A percentile compares a stretch with the other conserved stretches of the same genome.
Evolutionary conservation across 2,113 vertebrate species (phyloP).

Genomic region (Onychostruthus taczanowskii): DNA sequence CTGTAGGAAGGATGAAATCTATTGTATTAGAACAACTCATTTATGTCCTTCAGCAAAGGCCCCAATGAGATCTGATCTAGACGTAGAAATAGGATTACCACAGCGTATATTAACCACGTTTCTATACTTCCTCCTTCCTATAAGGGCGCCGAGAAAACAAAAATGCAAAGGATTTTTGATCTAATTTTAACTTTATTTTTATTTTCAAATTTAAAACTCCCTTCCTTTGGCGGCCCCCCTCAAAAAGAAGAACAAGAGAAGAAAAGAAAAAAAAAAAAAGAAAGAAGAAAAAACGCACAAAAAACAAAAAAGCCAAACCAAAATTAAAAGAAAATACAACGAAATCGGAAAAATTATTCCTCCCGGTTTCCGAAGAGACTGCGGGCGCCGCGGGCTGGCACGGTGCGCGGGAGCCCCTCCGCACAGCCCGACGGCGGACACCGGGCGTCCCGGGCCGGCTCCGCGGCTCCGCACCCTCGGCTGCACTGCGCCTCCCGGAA

Average conservation of each 20-base stretch:
- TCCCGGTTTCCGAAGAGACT: not conserved
- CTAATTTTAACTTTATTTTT: not conserved
- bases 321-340: not conserved
- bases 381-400: not conserved
- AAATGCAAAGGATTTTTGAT: not conserved
- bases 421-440: not conserved
- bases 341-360: not conserved
- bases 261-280: too few species aligned
- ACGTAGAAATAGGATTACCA: conserved; percentile 82
- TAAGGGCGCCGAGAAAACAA: not conserved
- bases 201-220: not conserved
- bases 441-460: not conserved
- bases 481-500: not conserved
- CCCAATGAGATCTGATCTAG: conserved; percentile 80
- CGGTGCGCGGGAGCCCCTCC: not conserved
- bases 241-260: not conserved
- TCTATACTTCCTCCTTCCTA: conserved; percentile 50
- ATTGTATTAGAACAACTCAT: conserved; percentile 85
- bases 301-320: too few species aligned
- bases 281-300: too few species aligned
- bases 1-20: conserved; percentile 81
- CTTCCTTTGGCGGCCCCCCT: not conserved
- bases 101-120: conserved; percentile 69
- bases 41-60: conserved; percentile 82
- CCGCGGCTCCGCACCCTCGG: not conserved